Base-by-base conservation (phyloP, 2,888 invertebrate genomes). In the Tortrix viridana region DNA sequence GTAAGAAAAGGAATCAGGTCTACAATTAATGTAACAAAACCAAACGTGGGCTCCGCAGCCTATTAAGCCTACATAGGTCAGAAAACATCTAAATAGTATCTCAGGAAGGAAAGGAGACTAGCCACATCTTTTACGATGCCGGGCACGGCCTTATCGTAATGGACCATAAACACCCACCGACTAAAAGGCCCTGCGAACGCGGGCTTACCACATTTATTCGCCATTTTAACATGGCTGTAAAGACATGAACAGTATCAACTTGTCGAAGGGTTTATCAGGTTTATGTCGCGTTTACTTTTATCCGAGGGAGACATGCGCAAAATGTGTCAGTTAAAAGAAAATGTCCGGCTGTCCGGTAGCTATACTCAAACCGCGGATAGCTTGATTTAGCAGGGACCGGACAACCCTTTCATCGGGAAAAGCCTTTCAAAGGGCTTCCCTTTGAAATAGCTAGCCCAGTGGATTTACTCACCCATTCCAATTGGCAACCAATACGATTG, bases 151-250 rank as follows among this genome's bases (percentile, higher is more conserved):
- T 61, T 61, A 61, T 61, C 61, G 14, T 49, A 20, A 56, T 56
- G 44, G 61, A 37, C 49, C 18, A 56, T 62, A 62, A 50, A 62
- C 61, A 50, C 61, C 56, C 61, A 62, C 61, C 14, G 41, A 38
- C 44, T 56, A 56, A 62, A 61, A 56, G 50, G 46, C 32, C 19
- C 19, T 23, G 23, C 55, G 23, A 44, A 56, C 50, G 26, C 18
- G 43, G 22, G 16, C 18, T 22, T 37, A 18, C 16, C 22, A 16
- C 49, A 49, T 32, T 19, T 38, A 49, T 49, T 49, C 6, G 46
- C 56, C 23, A 56, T 50, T 56, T 50, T n/a, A 54, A 46, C 20
- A 16, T 23, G 43, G 22, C 23, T 50, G 44, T 62, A 46, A 62
- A 62, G 16, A 38, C 14, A 9, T 5, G 12, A 44, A 55, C 49